Conservation (phyloP, 2,113 vertebrate species). For the Burhinus bistriatus region DNA sequence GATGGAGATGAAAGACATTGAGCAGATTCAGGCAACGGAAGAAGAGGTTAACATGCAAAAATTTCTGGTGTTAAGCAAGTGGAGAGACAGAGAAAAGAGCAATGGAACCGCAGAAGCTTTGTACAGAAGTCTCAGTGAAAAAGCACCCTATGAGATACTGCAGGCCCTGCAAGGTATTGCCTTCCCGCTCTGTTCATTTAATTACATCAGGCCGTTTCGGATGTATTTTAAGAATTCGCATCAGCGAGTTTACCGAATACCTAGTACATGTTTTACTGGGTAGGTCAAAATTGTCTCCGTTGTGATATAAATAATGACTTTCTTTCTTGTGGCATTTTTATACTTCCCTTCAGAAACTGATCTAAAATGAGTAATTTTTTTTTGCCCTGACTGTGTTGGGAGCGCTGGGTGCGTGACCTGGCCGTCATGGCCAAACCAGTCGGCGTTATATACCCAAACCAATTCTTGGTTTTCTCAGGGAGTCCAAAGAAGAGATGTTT, state of each 20-base stretch:
- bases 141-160: slow-evolving; percentile 70
- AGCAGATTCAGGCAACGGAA: slow-evolving; percentile 69
- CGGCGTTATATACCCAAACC: not conserved
- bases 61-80: slow-evolving; percentile 74
- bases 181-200: rapidly evolving
- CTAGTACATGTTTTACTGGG: rapidly evolving
- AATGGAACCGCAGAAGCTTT: slow-evolving; percentile 63
- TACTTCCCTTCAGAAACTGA: not conserved
- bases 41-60: slow-evolving; percentile 74
- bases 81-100: slow-evolving; percentile 64
- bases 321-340: not conserved
- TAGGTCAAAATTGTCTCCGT: not conserved
- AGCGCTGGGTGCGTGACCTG: not conserved
- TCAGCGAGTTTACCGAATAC: not conserved
- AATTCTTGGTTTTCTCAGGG: not conserved
- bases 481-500: not conserved
- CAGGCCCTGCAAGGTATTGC: slow-evolving; percentile 69
- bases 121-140: slow-evolving; percentile 29
- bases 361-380: not conserved
- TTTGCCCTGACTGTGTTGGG: not conserved
- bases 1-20: slow-evolving; percentile 72
- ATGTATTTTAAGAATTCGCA: not conserved
- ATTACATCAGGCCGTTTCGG: not conserved
- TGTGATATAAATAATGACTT: not conserved
- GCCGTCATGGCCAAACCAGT: no score